These are phyloP conservation scores for Ammospiza maritima DNA, from an alignment of 2,797 vertebrate genomes.

Conservation along the genomic window DNA sequence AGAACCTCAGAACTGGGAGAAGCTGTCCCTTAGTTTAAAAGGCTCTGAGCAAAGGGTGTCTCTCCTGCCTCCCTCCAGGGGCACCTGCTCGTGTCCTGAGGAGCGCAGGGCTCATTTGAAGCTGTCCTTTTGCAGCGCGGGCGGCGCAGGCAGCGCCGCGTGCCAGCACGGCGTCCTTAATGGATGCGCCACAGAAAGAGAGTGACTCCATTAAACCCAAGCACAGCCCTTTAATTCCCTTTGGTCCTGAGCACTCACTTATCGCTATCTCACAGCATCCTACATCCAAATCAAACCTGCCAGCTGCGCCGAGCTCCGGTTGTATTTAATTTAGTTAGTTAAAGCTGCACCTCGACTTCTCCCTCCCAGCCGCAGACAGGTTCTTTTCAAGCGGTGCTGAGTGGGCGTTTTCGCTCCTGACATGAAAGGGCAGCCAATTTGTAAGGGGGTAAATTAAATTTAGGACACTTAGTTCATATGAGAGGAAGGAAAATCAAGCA, in stretches of 20 bases:
- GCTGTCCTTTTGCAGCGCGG: slow-evolving; percentile 24
- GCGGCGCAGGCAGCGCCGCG: not conserved
- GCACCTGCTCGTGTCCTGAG: not conserved
- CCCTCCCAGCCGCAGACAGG: slow-evolving; percentile 38
- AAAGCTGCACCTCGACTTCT: slow-evolving; percentile 31
- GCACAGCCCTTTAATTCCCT: slow-evolving; percentile 67
- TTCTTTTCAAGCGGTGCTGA: slow-evolving; percentile 65
- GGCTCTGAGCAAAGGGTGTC: not conserved
- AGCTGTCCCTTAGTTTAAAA: not conserved
- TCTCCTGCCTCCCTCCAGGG: not conserved
- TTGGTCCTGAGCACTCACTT: slow-evolving; percentile 61
- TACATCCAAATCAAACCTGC: slow-evolving; percentile 73
- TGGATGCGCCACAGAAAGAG: slow-evolving; percentile 32
- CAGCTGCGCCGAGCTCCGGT: slow-evolving; percentile 55
- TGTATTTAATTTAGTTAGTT: slow-evolving; percentile 71
- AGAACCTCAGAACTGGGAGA: fast-evolving
- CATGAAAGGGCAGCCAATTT: slow-evolving; percentile 70
- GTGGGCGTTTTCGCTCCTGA: slow-evolving; percentile 60
- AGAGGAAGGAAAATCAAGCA: slow-evolving; percentile 21
- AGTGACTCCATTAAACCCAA: slow-evolving; percentile 67
- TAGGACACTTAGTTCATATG: slow-evolving; percentile 36
- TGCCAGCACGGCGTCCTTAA: slow-evolving; percentile 35
- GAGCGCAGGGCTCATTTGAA: slow-evolving; percentile 2
- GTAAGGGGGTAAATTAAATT: slow-evolving; percentile 61
- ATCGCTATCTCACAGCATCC: slow-evolving; percentile 64